A percentile compares a stretch with the other conserved stretches of the same genome.
Evolutionary conservation across 1,140 invertebrate genomes (phyloP).

Genomic region (Zeugodacus cucurbitae): DNA sequence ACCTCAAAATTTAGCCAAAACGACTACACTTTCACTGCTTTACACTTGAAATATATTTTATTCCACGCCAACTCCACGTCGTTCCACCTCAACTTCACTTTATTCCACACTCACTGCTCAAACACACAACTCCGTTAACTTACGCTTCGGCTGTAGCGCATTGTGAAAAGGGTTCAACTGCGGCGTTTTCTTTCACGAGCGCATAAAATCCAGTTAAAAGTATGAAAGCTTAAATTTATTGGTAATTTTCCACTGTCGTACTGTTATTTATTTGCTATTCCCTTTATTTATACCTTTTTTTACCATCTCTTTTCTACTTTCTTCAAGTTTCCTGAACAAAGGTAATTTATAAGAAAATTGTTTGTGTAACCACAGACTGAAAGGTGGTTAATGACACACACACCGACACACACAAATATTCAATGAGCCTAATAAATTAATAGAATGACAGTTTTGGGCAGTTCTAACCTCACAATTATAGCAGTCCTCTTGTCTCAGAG

Average conservation of each 20-base stretch:
- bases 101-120: background rate
- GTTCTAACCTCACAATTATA: background rate
- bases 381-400: background rate
- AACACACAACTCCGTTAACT: background rate
- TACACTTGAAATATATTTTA: too few species aligned
- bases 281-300: conserved; percentile 32
- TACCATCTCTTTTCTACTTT: background rate
- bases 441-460: conserved; percentile 16
- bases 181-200: background rate
- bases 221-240: conserved; percentile 62
- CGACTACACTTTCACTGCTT: background rate
- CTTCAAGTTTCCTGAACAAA: background rate
- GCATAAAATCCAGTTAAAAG: background rate
- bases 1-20: background rate
- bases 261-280: conserved; percentile 57
- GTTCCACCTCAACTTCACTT: too few species aligned
- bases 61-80: too few species aligned
- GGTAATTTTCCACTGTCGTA: conserved; percentile 61
- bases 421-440: conserved; percentile 33
- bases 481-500: background rate
- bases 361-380: conserved; percentile 23
- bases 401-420: background rate
- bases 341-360: conserved; percentile 31
- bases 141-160: background rate
- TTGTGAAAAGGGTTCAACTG: conserved; percentile 43